A percentile compares a stretch with the other conserved stretches of the same genome.
Conservation (phyloP, 2,888 invertebrate genomes). For the Plagiodera versicolora region DNA sequence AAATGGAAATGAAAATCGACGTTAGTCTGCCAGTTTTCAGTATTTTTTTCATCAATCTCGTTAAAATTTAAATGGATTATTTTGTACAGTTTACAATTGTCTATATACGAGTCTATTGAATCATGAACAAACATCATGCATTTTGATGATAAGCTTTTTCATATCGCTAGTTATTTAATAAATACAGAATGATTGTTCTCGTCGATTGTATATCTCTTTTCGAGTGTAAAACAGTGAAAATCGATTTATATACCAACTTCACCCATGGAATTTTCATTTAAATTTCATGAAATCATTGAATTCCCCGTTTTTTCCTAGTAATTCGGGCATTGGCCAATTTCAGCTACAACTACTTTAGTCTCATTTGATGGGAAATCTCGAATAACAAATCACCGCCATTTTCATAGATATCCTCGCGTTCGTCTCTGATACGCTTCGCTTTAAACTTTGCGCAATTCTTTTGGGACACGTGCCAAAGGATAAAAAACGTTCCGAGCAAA, state of each 20-base stretch:
- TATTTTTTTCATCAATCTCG: slow-evolving; percentile 22
- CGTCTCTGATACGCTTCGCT: background rate
- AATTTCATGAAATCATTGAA: too few species aligned
- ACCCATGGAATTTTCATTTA: too few species aligned
- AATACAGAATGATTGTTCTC: too few species aligned
- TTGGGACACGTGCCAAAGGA: background rate
- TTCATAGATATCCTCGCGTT: background rate
- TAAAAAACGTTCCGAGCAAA: background rate
- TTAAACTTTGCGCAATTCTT: background rate
- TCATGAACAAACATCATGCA: background rate
- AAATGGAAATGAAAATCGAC: background rate
- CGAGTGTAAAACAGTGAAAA: too few species aligned
- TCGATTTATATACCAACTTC: too few species aligned
- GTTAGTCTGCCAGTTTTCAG: background rate
- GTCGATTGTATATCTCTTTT: too few species aligned
- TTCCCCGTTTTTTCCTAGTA: too few species aligned
- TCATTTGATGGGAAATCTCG: background rate
- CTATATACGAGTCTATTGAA: too few species aligned
- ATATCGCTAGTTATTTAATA: too few species aligned
- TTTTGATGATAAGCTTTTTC: background rate
- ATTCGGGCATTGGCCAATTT: too few species aligned
- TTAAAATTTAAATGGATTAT: background rate
- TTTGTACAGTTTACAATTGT: slow-evolving; percentile 4
- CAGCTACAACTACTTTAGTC: background rate
- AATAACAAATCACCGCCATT: background rate